Conservation (phyloP, 53 echinoderm and acorn worm genomes). For the Temnopleurus reevesii region DNA sequence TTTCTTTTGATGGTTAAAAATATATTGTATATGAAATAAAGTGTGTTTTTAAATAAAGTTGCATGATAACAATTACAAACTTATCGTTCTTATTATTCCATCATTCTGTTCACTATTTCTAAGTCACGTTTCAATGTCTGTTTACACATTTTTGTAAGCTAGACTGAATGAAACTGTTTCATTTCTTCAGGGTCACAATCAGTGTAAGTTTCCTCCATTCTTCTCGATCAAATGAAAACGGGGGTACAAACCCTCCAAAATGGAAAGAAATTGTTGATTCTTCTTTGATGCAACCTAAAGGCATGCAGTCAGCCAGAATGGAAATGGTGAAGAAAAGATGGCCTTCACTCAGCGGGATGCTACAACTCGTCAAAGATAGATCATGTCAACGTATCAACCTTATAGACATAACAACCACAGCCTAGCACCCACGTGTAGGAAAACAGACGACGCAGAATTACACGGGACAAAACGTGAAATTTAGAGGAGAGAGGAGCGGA, state of each 20-base stretch:
- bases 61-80: no score
- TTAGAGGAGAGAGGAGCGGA: constrained; percentile 22
- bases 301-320: neutral
- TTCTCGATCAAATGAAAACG: neutral
- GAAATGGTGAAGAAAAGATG: constrained; percentile 4
- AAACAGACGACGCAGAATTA: constrained; percentile 5
- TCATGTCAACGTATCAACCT: constrained; percentile 38
- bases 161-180: constrained; percentile 26
- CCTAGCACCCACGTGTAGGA: constrained; percentile 9
- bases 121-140: constrained; percentile 20
- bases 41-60: no score
- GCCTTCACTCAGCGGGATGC: constrained; percentile 48
- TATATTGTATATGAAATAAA: no score
- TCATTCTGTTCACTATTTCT: no score
- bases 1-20: no score
- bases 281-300: constrained; percentile 14
- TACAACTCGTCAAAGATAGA: constrained; percentile 31
- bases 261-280: constrained; percentile 39
- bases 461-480: constrained; percentile 21
- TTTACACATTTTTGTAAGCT: constrained; percentile 2
- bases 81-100: no score
- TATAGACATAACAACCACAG: constrained; percentile 39
- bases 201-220: neutral
- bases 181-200: constrained; percentile 9
- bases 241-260: neutral